Conservation (phyloP, 2,888 invertebrate genomes). For the Flexamia atlantica region DNA sequence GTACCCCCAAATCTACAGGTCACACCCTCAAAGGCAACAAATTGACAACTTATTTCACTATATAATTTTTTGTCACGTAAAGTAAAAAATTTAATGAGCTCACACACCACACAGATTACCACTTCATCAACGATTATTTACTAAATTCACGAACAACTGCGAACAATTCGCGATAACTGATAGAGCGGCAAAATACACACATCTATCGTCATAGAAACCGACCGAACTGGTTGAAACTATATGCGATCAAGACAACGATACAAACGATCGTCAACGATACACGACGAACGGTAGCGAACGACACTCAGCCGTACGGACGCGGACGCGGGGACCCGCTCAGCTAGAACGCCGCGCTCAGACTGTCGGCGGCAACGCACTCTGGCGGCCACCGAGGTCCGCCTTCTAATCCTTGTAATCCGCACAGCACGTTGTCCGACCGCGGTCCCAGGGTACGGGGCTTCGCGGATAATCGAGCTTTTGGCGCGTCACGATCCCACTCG, state of each 20-base stretch:
- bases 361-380: not conserved
- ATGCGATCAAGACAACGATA: not conserved
- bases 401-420: not conserved
- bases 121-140: no score
- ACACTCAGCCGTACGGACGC: not conserved
- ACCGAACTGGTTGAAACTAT: no score
- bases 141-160: no score
- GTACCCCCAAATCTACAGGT: no score
- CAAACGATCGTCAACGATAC: not conserved
- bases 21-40: not conserved
- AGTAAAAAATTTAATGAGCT: no score
- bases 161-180: no score
- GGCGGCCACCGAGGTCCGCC: not conserved
- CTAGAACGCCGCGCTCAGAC: not conserved
- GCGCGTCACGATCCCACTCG: not conserved
- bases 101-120: slow-evolving; percentile 17
- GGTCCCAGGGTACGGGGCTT: slow-evolving; percentile 20
- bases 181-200: no score
- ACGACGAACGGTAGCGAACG: not conserved
- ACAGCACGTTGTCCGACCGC: not conserved
- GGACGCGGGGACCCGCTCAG: not conserved
- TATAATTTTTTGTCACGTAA: no score
- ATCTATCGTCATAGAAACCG: no score
- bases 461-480: not conserved
- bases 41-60: no score